Conservation (phyloP, 2,888 invertebrate species). For the Caenorhabditis sp. region DNA sequence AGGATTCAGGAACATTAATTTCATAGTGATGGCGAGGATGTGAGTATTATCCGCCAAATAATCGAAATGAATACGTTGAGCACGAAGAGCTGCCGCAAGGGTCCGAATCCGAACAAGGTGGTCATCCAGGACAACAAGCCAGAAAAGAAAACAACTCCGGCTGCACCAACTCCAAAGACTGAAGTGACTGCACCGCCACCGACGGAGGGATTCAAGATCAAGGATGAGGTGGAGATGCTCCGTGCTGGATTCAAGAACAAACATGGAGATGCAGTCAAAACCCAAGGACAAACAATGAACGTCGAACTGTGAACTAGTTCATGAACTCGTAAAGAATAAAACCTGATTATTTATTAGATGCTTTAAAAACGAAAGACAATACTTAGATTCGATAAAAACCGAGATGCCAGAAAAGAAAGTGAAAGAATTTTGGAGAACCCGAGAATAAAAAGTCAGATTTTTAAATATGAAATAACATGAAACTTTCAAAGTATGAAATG, state of each 20-base stretch:
- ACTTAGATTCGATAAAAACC: conserved; percentile 22
- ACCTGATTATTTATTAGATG: conserved; percentile 11
- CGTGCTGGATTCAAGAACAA: conserved; percentile 64
- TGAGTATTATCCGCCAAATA: background rate
- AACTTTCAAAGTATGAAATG: conserved; percentile 5
- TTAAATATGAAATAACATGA: too few species aligned
- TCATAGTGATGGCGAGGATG: too few species aligned
- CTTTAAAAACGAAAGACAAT: conserved; percentile 15
- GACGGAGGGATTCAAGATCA: conserved; percentile 51
- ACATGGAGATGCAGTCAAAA: conserved; percentile 57
- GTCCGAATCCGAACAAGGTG: conserved; percentile 28
- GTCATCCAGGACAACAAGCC: conserved; percentile 50
- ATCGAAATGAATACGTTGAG: conserved; percentile 32
- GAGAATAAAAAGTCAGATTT: conserved; percentile 15
- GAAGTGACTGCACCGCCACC: conserved; percentile 64
- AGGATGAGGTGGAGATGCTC: conserved; percentile 66
- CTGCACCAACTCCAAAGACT: conserved; percentile 42
- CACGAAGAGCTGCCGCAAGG: conserved; percentile 29
- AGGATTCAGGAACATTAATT: background rate
- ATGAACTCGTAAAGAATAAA: conserved; percentile 13
- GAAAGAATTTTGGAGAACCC: conserved; percentile 38
- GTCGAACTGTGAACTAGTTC: conserved; percentile 49
- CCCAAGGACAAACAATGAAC: conserved; percentile 51
- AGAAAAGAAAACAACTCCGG: conserved; percentile 45
- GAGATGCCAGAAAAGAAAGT: conserved; percentile 51